A percentile compares a stretch with the other conserved stretches of the same genome.
phyloP scores from a whole-genome alignment of 2,113 vertebrate species.

The Serilophus lunatus region DNA sequence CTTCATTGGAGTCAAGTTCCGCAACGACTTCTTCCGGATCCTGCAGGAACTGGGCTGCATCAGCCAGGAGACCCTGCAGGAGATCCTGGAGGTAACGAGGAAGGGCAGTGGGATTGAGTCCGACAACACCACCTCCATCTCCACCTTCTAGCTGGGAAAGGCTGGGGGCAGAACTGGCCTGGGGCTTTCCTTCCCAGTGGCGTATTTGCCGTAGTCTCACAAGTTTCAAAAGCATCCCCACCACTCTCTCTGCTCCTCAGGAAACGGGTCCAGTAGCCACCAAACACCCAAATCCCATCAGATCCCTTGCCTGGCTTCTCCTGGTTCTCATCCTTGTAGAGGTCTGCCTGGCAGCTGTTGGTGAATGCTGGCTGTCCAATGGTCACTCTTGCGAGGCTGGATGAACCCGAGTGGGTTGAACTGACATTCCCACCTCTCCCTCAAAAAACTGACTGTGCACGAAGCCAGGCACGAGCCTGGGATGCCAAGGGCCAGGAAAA shows the following conservation, averaged over 20 bases:
- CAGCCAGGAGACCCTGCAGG: conserved; percentile 54
- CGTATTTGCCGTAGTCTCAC: background rate
- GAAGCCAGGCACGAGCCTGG: background rate
- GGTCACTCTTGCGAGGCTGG: background rate
- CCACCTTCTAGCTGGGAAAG: conserved; percentile 67
- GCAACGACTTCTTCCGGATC: conserved; percentile 79
- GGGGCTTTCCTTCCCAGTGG: background rate
- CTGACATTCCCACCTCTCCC: background rate
- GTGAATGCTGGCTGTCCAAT: background rate
- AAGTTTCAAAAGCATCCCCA: background rate
- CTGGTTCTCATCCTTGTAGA: background rate
- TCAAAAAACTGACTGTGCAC: background rate
- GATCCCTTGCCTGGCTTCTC: background rate
- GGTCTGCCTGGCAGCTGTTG: background rate
- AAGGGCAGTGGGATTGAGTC: conserved; percentile 71
- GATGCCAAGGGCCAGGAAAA: background rate
- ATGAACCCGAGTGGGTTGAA: background rate
- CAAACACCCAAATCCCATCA: background rate
- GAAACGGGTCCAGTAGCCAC: background rate
- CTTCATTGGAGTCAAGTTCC: conserved; percentile 87
- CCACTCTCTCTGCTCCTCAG: background rate
- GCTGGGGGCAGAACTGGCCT: background rate
- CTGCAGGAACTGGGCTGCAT: conserved; percentile 77
- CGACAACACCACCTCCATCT: conserved; percentile 73
- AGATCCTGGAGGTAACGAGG: conserved; percentile 56